Conservation (phyloP, 2,888 invertebrate genomes). For the Phlogophora meticulosa region DNA sequence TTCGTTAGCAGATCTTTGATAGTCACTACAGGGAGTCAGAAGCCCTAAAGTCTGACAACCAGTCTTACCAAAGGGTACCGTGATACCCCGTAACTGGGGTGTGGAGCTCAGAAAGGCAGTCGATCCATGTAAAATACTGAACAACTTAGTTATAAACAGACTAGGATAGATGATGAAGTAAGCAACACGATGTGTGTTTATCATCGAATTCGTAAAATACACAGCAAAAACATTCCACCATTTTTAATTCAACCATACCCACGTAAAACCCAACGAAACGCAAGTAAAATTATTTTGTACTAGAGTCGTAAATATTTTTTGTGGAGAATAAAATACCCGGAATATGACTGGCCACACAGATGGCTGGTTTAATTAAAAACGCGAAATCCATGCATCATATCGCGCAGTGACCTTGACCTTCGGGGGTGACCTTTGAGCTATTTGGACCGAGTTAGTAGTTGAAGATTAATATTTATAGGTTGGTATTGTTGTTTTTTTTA, state of each 20-base stretch:
- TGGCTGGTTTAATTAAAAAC: slow-evolving; percentile 58
- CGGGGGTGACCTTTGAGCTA: slow-evolving; percentile 1
- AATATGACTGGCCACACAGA: slow-evolving; percentile 38
- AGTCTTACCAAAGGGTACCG: too few species aligned
- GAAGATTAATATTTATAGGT: background rate
- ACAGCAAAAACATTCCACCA: background rate
- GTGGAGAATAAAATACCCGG: slow-evolving; percentile 37
- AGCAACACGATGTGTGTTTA: too few species aligned
- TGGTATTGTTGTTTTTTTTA: too few species aligned
- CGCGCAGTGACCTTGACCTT: slow-evolving; percentile 31
- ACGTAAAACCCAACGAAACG: slow-evolving; percentile 1
- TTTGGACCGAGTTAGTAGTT: slow-evolving; percentile 2
- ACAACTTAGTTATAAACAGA: too few species aligned
- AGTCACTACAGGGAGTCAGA: too few species aligned
- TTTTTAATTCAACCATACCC: background rate
- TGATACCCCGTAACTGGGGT: too few species aligned
- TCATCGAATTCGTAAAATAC: slow-evolving; percentile 10
- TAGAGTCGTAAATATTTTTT: slow-evolving; percentile 51
- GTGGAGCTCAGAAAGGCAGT: too few species aligned
- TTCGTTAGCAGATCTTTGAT: too few species aligned
- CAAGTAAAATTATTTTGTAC: slow-evolving; percentile 42
- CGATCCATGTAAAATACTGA: too few species aligned
- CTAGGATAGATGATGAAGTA: too few species aligned
- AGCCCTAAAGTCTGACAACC: too few species aligned
- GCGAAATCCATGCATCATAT: slow-evolving; percentile 47